phyloP scores from a whole-genome alignment of 64 coral and sea anemone genomes.

The Stichodactyla mertensii region DNA sequence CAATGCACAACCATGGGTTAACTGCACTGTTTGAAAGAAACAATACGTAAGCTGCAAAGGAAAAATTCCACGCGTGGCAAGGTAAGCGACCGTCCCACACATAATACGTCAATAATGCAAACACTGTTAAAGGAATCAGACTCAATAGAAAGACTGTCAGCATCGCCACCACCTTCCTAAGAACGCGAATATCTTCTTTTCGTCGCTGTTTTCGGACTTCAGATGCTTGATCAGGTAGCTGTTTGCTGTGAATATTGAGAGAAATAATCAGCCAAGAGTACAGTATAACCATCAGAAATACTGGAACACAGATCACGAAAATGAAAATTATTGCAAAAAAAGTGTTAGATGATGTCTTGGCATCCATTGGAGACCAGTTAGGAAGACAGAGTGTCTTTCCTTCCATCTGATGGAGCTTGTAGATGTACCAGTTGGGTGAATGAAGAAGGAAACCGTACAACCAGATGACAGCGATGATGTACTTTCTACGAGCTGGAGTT shows the following conservation, averaged over 20 bases:
- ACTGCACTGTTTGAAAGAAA: not conserved
- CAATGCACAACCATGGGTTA: slow-evolving; percentile 6
- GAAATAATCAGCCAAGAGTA: not conserved
- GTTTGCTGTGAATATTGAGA: not conserved
- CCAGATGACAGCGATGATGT: slow-evolving; percentile 25
- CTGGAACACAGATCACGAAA: not conserved
- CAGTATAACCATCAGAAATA: not conserved
- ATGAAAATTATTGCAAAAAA: slow-evolving; percentile 4
- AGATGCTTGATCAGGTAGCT: not conserved
- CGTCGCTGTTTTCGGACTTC: slow-evolving; percentile 12
- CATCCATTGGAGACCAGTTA: not conserved
- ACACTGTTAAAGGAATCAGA: not conserved
- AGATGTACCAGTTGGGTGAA: not conserved
- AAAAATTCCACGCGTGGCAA: not conserved
- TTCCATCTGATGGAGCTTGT: not conserved
- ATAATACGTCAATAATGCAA: not conserved
- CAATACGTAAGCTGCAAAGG: not conserved
- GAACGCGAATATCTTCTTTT: not conserved
- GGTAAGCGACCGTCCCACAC: not conserved
- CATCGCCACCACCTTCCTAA: not conserved
- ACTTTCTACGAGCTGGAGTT: slow-evolving; percentile 15
- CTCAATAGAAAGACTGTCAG: not conserved
- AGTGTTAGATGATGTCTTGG: not conserved
- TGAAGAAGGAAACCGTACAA: not conserved
- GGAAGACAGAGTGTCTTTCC: not conserved